phyloP scores from a whole-genome alignment of 2,888 invertebrate genomes.

The Dynastes tityus region DNA sequence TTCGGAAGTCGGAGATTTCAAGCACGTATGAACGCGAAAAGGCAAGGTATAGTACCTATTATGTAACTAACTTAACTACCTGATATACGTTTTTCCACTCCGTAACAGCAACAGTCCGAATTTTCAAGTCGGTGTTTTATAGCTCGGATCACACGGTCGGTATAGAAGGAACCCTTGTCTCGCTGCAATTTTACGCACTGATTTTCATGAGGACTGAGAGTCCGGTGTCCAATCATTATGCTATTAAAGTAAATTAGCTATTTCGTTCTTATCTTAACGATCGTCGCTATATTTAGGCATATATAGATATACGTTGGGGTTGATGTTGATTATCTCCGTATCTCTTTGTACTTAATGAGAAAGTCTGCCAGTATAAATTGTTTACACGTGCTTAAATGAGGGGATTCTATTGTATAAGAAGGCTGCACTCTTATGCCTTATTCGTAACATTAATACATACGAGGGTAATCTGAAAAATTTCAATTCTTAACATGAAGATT shows the following conservation, averaged over 20 bases:
- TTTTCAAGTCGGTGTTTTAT: background rate
- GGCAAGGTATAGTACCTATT: background rate
- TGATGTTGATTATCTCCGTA: background rate
- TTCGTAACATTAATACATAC: too few relatives aligned
- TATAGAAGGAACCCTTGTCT: conserved; percentile 17
- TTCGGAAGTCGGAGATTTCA: conserved; percentile 1
- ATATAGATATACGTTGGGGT: background rate
- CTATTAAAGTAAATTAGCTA: conserved; percentile 44
- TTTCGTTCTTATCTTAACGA: conserved; percentile 22
- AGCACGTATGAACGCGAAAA: conserved; percentile 2
- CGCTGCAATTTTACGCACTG: conserved; percentile 40
- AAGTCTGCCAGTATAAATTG: conserved; percentile 28
- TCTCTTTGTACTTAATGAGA: conserved; percentile 12
- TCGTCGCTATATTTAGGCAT: background rate
- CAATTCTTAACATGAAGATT: too few relatives aligned
- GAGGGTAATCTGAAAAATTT: too few relatives aligned
- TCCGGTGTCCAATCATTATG: conserved; percentile 39
- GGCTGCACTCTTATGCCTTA: background rate
- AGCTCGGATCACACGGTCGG: background rate
- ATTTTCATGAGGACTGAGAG: conserved; percentile 41
- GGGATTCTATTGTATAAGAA: background rate
- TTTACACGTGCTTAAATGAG: conserved; percentile 26
- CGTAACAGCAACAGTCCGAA: background rate
- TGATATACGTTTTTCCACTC: background rate
- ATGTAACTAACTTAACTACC: background rate